Percentiles rank a stretch among this genome's conserved stretches.
Evolutionary conservation across 1,140 invertebrate species (phyloP).

Genomic region (Papilio xuthus): DNA sequence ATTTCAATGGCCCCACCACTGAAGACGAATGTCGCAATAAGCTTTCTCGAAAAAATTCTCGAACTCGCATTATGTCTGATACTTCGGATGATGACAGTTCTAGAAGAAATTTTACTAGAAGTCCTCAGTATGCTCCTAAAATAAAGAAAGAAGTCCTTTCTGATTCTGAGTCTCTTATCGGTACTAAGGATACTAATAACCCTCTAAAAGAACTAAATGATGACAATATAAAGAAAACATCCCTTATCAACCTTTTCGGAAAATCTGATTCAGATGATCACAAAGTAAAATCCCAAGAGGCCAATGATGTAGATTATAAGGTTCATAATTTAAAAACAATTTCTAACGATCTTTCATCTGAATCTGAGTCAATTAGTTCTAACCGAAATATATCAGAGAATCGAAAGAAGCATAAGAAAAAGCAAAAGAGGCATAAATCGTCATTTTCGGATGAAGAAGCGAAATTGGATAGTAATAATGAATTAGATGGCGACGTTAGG

Average conservation of each 20-base stretch:
- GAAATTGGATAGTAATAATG: slow-evolving; percentile 62
- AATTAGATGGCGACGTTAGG: slow-evolving; percentile 61
- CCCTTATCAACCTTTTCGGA: slow-evolving; percentile 72
- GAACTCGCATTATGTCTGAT: slow-evolving; percentile 83
- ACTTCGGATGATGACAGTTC: slow-evolving; percentile 82
- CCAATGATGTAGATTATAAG: slow-evolving; percentile 63
- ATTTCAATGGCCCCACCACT: slow-evolving; percentile 59
- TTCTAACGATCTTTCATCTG: slow-evolving; percentile 81
- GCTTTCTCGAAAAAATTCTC: slow-evolving; percentile 81
- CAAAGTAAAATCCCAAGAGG: slow-evolving; percentile 64
- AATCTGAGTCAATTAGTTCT: slow-evolving; percentile 76
- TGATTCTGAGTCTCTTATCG: slow-evolving; percentile 77
- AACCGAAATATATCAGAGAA: slow-evolving; percentile 76
- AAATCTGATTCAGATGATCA: slow-evolving; percentile 76
- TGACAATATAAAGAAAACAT: slow-evolving; percentile 76
- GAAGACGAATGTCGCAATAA: slow-evolving; percentile 77
- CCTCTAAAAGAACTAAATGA: slow-evolving; percentile 62
- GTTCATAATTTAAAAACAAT: slow-evolving; percentile 56
- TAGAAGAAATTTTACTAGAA: slow-evolving; percentile 71
- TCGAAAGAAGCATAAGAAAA: slow-evolving; percentile 91
- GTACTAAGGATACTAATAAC: slow-evolving; percentile 54
- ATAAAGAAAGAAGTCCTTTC: slow-evolving; percentile 75
- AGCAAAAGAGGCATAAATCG: slow-evolving; percentile 89
- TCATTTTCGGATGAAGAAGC: slow-evolving; percentile 84
- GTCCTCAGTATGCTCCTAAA: slow-evolving; percentile 65